Percentiles rank a stretch among this genome's conserved stretches.
Conservation (phyloP, 2,113 vertebrate genomes). For the Sarotherodon lohbergeri region DNA sequence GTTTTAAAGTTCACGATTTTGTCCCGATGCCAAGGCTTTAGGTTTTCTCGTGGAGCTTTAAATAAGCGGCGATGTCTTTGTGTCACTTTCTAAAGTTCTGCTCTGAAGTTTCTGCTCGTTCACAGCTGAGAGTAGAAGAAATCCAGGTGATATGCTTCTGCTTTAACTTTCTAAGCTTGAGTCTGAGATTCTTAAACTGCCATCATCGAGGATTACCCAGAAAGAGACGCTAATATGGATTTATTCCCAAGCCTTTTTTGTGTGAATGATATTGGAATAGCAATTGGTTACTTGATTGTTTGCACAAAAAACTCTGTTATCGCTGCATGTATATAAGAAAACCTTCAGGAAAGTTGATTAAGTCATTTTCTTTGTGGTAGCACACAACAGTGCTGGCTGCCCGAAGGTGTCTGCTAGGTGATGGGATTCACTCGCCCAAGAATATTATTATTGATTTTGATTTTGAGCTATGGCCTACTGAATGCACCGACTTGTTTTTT, state of each 20-base stretch:
- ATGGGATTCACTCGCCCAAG: conserved; percentile 45
- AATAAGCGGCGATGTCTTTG: not conserved
- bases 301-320: not conserved
- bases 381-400: not conserved
- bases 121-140: not conserved
- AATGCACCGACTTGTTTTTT: conserved; percentile 47
- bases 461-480: conserved; percentile 54
- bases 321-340: not conserved
- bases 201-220: not conserved
- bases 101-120: not conserved
- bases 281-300: not conserved
- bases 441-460: conserved; percentile 72
- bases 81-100: not conserved
- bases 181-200: not conserved
- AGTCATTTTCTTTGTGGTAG: conserved; percentile 8
- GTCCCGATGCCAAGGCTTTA: not conserved
- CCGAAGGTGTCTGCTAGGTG: conserved; percentile 17
- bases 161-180: not conserved
- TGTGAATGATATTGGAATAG: not conserved
- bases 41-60: not conserved
- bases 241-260: not conserved
- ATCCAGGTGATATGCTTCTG: not conserved
- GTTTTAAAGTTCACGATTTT: not conserved
- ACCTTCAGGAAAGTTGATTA: conserved; percentile 11
- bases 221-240: not conserved